Base-by-base conservation (phyloP, 1,140 invertebrate genomes). In the Galleria mellonella region DNA sequence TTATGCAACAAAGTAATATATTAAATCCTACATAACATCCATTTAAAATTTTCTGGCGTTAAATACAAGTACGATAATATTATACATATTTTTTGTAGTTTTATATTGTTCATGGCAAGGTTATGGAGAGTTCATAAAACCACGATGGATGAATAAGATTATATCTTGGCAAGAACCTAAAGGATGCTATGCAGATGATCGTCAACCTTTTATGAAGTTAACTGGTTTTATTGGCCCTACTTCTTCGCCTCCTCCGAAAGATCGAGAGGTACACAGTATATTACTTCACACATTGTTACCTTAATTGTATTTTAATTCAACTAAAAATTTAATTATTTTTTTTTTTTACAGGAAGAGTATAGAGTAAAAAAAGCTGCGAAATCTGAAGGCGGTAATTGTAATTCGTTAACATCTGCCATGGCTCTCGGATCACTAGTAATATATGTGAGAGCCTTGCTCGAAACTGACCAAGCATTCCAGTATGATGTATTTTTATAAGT, bases 101-200 rank as follows among this genome's bases (percentile, higher is more conserved):
- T 48, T 70, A 9, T 70, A 71, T 33, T 84, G 81, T 46, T 64
- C 74, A 11, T 61, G 69, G 0, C 74, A 84, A 72, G 81, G 81
- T 0, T 84, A 83, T 35, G 81, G 81, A 5, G 81, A 84, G 23
- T 84, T 84, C 36, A 81, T 84, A 51, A 84, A 84, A 17, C 81
- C 81, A 2, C 59, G 81, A 9, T 84, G 81, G 81, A 83, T 84
- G 76, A 83, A 84, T 32, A 81, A 78, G 39, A 68, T 84, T 6
- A 49, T 84, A 41, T 65, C 76, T 0, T 84, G 81, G 81, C 81
- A 84, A 41, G 76, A 84, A 32, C 74, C 78, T 0, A 72, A 67
- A 14, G 81, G 81, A 9, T 84, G 81, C 41, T 84, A 72, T 43
- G 59, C 81, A 1, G 81, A 84, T 48, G 74, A 81, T 10, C 60